These are phyloP conservation scores for Elephantulus edwardii DNA, from an alignment of 2,113 vertebrate genomes.

Conservation along the genomic window DNA sequence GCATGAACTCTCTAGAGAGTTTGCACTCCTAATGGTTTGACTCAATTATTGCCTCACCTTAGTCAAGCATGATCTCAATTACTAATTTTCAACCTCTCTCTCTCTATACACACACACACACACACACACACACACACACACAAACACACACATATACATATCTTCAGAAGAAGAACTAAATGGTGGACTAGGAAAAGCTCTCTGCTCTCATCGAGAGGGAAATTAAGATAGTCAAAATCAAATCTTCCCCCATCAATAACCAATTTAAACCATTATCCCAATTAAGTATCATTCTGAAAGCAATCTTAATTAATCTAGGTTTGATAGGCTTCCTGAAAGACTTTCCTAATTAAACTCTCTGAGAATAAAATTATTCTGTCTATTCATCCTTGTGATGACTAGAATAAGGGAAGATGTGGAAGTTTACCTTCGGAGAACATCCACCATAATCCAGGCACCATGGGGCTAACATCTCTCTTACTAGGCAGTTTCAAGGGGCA, in stretches of 20 bases:
- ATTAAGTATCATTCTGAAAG: conserved; percentile 73
- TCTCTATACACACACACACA: too few relatives aligned
- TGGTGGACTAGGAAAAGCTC: background rate
- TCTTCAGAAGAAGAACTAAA: conserved; percentile 31
- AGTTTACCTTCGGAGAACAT: background rate
- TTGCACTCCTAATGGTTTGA: background rate
- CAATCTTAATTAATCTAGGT: conserved; percentile 70
- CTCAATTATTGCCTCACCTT: background rate
- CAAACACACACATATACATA: background rate
- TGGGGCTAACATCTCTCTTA: accelerated
- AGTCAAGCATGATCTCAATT: background rate
- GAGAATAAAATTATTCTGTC: conserved; percentile 19
- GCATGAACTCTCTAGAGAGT: background rate
- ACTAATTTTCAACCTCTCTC: conserved; percentile 41
- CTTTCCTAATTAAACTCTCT: conserved; percentile 64
- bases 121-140: background rate
- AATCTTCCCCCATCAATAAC: conserved; percentile 64
- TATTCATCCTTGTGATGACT: conserved; percentile 5
- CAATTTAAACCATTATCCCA: conserved; percentile 71
- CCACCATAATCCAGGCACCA: background rate
- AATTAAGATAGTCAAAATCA: conserved; percentile 65
- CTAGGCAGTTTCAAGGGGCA: background rate
- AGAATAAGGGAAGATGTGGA: background rate
- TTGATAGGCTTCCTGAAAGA: conserved; percentile 63
- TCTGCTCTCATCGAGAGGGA: conserved; percentile 32